These are phyloP conservation scores for Hippocampus guttulatus DNA, from an alignment of 2,113 vertebrate species.

Conservation along the genomic window DNA sequence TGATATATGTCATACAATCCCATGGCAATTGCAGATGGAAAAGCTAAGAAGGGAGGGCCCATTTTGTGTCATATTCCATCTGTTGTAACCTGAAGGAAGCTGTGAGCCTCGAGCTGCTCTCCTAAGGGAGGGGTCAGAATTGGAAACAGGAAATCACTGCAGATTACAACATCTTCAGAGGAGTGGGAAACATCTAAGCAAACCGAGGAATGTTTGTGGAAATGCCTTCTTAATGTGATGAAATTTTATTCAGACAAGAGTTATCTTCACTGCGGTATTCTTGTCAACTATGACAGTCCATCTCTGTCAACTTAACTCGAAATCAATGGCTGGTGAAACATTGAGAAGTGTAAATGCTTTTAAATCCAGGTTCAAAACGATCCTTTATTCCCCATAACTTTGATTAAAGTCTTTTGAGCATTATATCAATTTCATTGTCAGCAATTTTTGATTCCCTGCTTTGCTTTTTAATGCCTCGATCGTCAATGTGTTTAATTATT, in stretches of 20 bases:
- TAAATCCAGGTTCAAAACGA: too few species aligned
- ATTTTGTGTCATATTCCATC: slow-evolving; percentile 32
- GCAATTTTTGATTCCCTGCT: too few species aligned
- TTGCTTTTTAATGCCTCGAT: too few species aligned
- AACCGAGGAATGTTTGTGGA: slow-evolving; percentile 1
- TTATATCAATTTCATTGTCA: too few species aligned
- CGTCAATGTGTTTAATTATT: too few species aligned
- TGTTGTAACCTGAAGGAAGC: slow-evolving; percentile 57
- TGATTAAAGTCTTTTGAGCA: too few species aligned
- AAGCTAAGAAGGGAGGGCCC: slow-evolving; percentile 4
- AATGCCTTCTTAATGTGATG: slow-evolving; percentile 5
- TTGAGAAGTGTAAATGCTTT: slow-evolving; percentile 2
- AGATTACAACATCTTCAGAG: slow-evolving; percentile 46
- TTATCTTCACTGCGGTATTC: background rate
- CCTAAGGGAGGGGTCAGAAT: slow-evolving; percentile 61
- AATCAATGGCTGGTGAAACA: background rate
- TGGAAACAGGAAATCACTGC: slow-evolving; percentile 62
- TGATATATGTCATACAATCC: background rate
- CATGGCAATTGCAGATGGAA: background rate
- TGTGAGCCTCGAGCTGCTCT: slow-evolving; percentile 49
- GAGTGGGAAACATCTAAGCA: slow-evolving; percentile 14
- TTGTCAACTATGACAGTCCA: background rate
- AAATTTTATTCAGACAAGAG: background rate
- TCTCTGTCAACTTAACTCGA: background rate
- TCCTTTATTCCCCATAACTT: too few species aligned